phyloP scores from a whole-genome alignment of 2,888 invertebrate genomes.

The Machimus atricapillus region DNA sequence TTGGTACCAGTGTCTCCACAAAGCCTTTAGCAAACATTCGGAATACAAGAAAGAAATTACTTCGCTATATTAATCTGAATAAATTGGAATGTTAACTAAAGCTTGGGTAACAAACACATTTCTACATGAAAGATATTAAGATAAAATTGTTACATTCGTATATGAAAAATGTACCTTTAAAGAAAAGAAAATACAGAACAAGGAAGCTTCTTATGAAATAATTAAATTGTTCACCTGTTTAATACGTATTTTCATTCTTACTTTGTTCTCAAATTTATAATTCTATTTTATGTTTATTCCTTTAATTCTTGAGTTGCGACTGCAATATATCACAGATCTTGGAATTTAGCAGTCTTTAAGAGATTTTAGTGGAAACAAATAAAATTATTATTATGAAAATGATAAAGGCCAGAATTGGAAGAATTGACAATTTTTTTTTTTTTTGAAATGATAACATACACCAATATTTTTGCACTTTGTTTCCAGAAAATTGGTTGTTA shows the following conservation, averaged over 20 bases:
- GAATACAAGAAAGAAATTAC: neutral
- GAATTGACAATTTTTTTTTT: neutral
- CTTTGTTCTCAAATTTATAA: neutral
- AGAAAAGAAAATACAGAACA: too few species aligned
- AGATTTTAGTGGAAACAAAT: slow-evolving; percentile 19
- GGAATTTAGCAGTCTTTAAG: slow-evolving; percentile 51
- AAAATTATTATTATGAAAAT: neutral
- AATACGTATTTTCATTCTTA: neutral
- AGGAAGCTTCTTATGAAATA: neutral
- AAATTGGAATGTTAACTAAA: neutral
- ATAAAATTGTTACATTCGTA: neutral
- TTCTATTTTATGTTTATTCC: neutral
- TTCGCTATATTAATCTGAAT: neutral
- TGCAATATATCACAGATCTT: slow-evolving; percentile 53
- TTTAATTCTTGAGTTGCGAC: slow-evolving; percentile 41
- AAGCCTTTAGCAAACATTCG: neutral
- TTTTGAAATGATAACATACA: neutral
- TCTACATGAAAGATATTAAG: neutral
- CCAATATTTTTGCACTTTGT: neutral
- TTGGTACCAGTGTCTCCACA: neutral
- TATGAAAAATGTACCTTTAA: too few species aligned
- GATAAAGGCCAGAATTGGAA: neutral
- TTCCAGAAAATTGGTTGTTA: neutral
- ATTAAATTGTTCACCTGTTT: neutral
- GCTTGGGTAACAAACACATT: neutral